Evolutionary conservation across 2,888 invertebrate species (phyloP), one percentile per base, ranked within the genome.

Genomic region (Protophormia terraenovae): DNA sequence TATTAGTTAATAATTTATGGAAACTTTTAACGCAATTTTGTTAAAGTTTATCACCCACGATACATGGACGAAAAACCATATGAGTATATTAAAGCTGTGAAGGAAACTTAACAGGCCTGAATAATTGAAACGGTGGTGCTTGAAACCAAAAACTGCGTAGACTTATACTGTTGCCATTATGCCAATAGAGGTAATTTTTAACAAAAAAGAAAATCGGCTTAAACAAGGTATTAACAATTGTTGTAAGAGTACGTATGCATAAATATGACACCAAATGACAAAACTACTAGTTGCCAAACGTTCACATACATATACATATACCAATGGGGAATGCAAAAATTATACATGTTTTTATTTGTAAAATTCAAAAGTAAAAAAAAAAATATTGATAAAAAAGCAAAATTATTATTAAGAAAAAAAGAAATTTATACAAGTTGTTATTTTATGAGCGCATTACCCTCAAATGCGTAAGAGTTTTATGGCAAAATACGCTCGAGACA

Each of bases 391-490:
- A 60, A 55, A 3, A 71, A 66, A 60, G 16, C 27, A 76, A 27
- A 45, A 64, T 38, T 16, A 22, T 35, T 24, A 55, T 27, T 55
- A 16, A 47, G 55, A 69, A 29, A 32, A 72, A 75, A 79, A 66
- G 27, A 86, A 76, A 80, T 67, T 66, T 73, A 32, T 47, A 72
- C 67, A 73, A 80, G 72, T 72, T 67, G 80, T 77, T 80, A 67
- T 80, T 86, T 86, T 82, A 85, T 82, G 85, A 78, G 85, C 85
- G 78, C 85, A 85, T 71, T 85, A 82, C 82, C 85, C 85, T 78
- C 85, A 64, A 81, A 85, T 62, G 81, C 78, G 78, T 75, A 60
- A 38, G 45, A 19, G 41, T 69, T 73, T 73, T 45, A 64, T 53
- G 47, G 41, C 12, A 24, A 45, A 35, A 3, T 27, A 82, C 62